Percentiles rank a stretch among this genome's conserved stretches.
Evolutionary conservation across 2,888 invertebrate species (phyloP).

Genomic region (Poecilus cupreus): DNA sequence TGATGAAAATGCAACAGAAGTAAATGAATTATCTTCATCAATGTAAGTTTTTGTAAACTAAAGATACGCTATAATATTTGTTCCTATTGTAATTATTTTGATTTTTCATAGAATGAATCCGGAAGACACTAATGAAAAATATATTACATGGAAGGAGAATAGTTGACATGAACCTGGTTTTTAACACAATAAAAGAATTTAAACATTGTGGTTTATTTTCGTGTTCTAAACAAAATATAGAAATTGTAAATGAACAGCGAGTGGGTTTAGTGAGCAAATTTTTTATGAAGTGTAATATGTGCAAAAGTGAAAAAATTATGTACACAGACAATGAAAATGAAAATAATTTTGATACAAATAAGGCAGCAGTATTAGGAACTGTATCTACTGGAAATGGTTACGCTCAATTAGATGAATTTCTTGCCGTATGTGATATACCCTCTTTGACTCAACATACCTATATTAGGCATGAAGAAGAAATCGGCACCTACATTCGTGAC

Average conservation of each 20-base stretch:
- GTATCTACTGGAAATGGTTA: conserved; percentile 3
- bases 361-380: neutral
- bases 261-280: neutral
- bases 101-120: neutral
- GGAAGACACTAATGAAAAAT: neutral
- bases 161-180: neutral
- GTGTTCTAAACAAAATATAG: neutral
- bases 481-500: too few relatives aligned
- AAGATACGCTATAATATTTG: too few relatives aligned
- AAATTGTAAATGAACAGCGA: conserved; percentile 6
- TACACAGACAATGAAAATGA: too few relatives aligned
- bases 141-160: neutral
- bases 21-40: neutral
- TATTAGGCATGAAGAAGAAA: too few relatives aligned
- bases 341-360: too few relatives aligned
- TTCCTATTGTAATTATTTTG: too few relatives aligned
- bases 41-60: neutral
- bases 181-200: neutral
- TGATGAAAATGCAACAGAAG: neutral
- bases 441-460: neutral
- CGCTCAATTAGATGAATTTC: conserved; percentile 4
- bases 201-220: conserved; percentile 3
- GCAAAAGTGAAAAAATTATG: conserved; percentile 9
- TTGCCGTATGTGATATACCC: conserved; percentile 4
- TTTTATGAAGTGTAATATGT: conserved; percentile 11